Evolutionary conservation across 2,888 invertebrate species (phyloP), one percentile per base, ranked within the genome.

Genomic region (Acanthosepion lycidas): DNA sequence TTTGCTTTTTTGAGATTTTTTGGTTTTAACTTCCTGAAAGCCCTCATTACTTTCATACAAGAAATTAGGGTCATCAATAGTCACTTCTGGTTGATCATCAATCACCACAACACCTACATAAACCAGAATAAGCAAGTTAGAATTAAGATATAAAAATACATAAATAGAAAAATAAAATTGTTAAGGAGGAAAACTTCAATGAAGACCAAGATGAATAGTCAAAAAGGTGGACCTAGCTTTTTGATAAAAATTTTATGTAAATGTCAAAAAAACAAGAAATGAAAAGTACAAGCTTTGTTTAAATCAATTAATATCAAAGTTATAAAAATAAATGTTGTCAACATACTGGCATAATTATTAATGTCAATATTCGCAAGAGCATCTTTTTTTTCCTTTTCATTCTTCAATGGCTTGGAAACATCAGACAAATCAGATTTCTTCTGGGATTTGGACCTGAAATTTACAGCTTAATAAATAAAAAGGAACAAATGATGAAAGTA

Each of bases 21-120:
- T 98, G 94, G 98, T 98, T 95, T 98, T 98, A 18, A 99, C 99
- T 97, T 99, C 99, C 97, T 98, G 98, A 97, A 99, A 98, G 94
- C 98, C 98, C 96, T 98, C 98, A 95, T 97, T 97, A 95, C 96
- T 97, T 95, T 97, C 97, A 96, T 97, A 97, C 94, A 97, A 96
- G 95, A 97, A 97, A 94, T 97, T 97, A 94, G 97, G 97, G 96
- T 98, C 98, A 96, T 97, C 97, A 96, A 96, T 97, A 96, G 96
- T 97, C 96, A 96, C 97, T 96, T 97, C 98, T 96, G 97, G 98
- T 96, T 97, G 98, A 96, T 98, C 97, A 97, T 98, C 98, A 95
- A 98, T 97, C 94, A 98, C 97, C 95, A 98, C 98, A 95, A 98
- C 98, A 97, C 98, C 97, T 98, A 96, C 49, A 96, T 95, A 55